Evolutionary conservation across 2,888 invertebrate species (phyloP).

Genomic region (Muschampia plurimacula): DNA sequence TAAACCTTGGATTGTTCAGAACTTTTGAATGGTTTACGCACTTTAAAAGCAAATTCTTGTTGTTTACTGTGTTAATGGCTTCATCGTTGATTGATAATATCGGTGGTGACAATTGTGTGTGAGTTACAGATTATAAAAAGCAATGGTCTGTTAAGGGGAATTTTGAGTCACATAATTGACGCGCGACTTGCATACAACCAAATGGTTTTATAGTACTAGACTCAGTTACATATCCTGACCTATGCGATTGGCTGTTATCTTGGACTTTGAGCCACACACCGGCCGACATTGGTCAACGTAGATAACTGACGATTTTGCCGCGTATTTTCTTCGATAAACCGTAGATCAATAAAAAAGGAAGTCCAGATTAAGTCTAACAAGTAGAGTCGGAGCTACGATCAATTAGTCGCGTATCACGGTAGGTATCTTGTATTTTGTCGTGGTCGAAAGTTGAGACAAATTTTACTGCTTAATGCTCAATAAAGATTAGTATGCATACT

Average conservation of each 20-base stretch:
- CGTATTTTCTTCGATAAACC: too few relatives aligned
- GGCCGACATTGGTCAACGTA: neutral
- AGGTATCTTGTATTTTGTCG: too few relatives aligned
- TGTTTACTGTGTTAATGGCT: conserved; percentile 50
- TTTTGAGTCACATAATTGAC: neutral
- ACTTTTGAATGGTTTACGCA: conserved; percentile 40
- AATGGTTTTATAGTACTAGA: neutral
- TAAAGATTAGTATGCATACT: too few relatives aligned
- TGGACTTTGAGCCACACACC: neutral
- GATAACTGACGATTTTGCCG: too few relatives aligned
- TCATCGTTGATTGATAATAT: conserved; percentile 52
- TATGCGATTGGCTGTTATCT: neutral
- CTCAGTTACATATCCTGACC: neutral
- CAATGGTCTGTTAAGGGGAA: neutral
- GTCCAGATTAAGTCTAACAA: too few relatives aligned
- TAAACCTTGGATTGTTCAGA: conserved; percentile 17
- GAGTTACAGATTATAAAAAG: conserved; percentile 1
- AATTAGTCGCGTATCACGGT: too few relatives aligned
- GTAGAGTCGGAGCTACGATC: too few relatives aligned
- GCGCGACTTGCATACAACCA: neutral
- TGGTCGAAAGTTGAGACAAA: too few relatives aligned
- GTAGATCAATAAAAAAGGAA: too few relatives aligned
- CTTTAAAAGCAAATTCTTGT: conserved; percentile 55
- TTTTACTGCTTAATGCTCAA: too few relatives aligned
- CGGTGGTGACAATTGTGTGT: conserved; percentile 41